Percentiles rank a stretch among this genome's conserved stretches.
Evolutionary conservation across 2,888 invertebrate species (phyloP).

Genomic region (Drosophila antonietae): DNA sequence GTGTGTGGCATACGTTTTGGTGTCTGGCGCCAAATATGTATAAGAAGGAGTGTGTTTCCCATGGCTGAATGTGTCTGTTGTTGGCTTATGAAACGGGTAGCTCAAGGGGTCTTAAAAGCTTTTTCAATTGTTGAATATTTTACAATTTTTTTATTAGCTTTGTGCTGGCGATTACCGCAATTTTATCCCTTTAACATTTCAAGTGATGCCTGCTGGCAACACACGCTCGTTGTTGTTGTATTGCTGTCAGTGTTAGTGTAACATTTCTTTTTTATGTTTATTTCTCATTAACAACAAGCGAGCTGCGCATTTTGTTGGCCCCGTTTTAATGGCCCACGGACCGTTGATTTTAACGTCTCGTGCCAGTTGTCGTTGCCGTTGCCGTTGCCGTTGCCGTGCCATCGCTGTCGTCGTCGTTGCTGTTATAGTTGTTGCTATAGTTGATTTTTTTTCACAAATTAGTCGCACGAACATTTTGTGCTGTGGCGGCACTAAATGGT

Average conservation of each 20-base stretch:
- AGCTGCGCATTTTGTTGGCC: conserved; percentile 62
- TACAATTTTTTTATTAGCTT: conserved; percentile 69
- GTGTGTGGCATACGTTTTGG: conserved; percentile 57
- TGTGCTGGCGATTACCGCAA: conserved; percentile 38
- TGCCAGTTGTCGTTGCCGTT: conserved; percentile 53
- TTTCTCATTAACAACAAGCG: conserved; percentile 67
- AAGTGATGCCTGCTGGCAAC: conserved; percentile 24
- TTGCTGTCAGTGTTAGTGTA: conserved; percentile 23
- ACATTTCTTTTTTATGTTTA: conserved; percentile 50
- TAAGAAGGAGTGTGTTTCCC: conserved; percentile 23
- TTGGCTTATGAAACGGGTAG: conserved; percentile 9
- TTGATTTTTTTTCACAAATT: conserved; percentile 70
- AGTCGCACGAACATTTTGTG: conserved; percentile 76
- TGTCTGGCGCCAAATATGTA: conserved; percentile 42
- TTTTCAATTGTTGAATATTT: conserved; percentile 74
- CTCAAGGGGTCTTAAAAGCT: conserved; percentile 57
- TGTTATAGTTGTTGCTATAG: conserved; percentile 28
- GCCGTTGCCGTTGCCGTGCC: background rate
- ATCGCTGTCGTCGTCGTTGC: conserved; percentile 26
- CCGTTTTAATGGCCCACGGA: conserved; percentile 67
- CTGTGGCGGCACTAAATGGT: conserved; percentile 67
- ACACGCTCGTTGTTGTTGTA: background rate
- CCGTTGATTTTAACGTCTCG: conserved; percentile 70
- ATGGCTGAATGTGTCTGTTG: conserved; percentile 19
- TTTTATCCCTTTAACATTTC: conserved; percentile 31